Percentiles rank a stretch among this genome's conserved stretches.
These are phyloP conservation scores for Malurus leucopterus DNA, from an alignment of 2,797 vertebrate genomes.

Conservation along the genomic window DNA sequence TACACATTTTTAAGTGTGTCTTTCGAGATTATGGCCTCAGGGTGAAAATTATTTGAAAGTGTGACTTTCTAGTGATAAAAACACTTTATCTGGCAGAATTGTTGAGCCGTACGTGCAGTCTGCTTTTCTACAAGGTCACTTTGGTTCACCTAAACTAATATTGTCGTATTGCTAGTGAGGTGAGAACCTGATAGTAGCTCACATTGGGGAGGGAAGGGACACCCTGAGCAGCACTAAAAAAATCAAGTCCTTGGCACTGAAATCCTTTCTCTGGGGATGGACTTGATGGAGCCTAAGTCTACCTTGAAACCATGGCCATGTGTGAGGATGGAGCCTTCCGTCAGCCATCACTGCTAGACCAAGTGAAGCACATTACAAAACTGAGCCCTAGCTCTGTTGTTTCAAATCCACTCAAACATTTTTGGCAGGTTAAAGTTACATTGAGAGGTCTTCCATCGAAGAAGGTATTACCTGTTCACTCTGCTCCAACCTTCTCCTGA, in stretches of 20 bases:
- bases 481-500: not conserved
- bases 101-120: not conserved
- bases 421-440: not conserved
- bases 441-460: not conserved
- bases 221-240: not conserved
- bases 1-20: conserved; percentile 6
- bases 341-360: not conserved
- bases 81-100: not conserved
- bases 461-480: not conserved
- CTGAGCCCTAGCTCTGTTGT: not conserved
- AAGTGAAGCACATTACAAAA: fast-evolving
- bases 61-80: conserved; percentile 37
- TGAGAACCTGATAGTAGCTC: not conserved
- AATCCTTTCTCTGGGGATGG: not conserved
- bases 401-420: not conserved
- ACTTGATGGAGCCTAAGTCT: not conserved
- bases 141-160: not conserved
- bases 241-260: fast-evolving
- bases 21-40: not conserved
- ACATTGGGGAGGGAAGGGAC: fast-evolving
- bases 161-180: not conserved
- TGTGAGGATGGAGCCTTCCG: fast-evolving
- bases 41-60: conserved; percentile 35
- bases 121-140: not conserved
- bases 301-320: not conserved